Conservation (phyloP, 2,113 vertebrate genomes). For the Henicopernis longicauda region DNA sequence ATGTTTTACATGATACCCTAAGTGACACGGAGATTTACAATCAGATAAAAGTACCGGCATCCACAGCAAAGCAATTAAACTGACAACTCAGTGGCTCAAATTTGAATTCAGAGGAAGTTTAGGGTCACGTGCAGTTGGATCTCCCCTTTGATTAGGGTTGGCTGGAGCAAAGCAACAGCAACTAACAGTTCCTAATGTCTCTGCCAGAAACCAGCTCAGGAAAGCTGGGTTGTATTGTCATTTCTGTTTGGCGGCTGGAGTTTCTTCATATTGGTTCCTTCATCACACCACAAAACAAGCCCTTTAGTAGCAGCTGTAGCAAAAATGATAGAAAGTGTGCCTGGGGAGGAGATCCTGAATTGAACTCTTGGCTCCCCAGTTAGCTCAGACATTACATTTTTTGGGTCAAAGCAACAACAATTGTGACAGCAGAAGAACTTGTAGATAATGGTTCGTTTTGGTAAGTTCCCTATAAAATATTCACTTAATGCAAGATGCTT, state of each 20-base stretch:
- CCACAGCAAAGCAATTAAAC: neutral
- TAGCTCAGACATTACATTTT: neutral
- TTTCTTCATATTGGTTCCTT: neutral
- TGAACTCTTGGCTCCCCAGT: neutral
- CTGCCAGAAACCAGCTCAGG: neutral
- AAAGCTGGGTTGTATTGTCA: neutral
- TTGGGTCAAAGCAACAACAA: neutral
- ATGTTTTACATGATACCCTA: neutral
- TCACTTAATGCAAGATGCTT: neutral
- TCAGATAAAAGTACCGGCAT: neutral
- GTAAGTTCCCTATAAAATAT: neutral
- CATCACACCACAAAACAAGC: neutral
- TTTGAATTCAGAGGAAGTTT: neutral
- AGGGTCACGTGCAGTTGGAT: neutral
- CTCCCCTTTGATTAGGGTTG: neutral
- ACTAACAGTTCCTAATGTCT: neutral
- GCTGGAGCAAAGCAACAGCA: neutral
- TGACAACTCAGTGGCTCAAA: neutral
- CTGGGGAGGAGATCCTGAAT: neutral
- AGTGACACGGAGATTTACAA: neutral
- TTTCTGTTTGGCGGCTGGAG: neutral
- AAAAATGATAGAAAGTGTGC: neutral
- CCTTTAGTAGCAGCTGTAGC: neutral
- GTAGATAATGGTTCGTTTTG: neutral
- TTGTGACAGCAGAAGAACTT: neutral